phyloP scores from a whole-genome alignment of 35 echinoderm and acorn worm genomes.

The Apostichopus japonicus region DNA sequence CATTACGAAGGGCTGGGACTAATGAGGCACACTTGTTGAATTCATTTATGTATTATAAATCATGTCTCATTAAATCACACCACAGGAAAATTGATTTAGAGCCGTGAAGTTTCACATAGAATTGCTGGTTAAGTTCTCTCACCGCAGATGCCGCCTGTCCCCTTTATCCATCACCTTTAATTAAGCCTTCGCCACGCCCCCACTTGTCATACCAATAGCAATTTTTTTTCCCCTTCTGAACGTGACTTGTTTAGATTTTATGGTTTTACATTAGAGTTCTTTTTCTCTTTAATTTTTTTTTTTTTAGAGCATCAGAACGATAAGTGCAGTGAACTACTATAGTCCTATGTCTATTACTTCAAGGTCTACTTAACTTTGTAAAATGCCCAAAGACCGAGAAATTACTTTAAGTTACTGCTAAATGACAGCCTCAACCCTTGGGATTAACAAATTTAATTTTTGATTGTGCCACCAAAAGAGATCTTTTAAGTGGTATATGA shows the following conservation, averaged over 20 bases:
- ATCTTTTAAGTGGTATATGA: not conserved
- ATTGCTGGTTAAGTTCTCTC: too few species aligned
- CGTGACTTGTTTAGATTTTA: not conserved
- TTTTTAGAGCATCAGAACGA: not conserved
- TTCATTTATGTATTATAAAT: too few species aligned
- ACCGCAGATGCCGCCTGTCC: too few species aligned
- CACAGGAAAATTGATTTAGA: too few species aligned
- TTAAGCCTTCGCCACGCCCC: too few species aligned
- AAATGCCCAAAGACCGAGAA: not conserved
- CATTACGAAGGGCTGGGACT: too few species aligned
- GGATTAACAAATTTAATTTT: constrained; percentile 48
- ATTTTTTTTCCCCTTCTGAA: not conserved
- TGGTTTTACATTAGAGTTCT: constrained; percentile 1
- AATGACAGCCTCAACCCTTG: constrained; percentile 19
- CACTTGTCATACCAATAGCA: not conserved
- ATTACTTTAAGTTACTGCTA: not conserved
- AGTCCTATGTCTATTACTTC: not conserved
- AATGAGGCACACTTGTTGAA: too few species aligned
- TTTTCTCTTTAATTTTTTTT: not conserved
- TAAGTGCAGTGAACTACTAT: constrained; percentile 34
- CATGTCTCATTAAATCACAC: too few species aligned
- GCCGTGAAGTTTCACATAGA: too few species aligned
- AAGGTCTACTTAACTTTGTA: constrained; percentile 37
- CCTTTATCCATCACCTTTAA: too few species aligned
- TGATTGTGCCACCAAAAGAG: constrained; percentile 15